A percentile compares a stretch with the other conserved stretches of the same genome.
Evolutionary conservation across 2,797 vertebrate species (phyloP).

Genomic region (Carduelis carduelis): DNA sequence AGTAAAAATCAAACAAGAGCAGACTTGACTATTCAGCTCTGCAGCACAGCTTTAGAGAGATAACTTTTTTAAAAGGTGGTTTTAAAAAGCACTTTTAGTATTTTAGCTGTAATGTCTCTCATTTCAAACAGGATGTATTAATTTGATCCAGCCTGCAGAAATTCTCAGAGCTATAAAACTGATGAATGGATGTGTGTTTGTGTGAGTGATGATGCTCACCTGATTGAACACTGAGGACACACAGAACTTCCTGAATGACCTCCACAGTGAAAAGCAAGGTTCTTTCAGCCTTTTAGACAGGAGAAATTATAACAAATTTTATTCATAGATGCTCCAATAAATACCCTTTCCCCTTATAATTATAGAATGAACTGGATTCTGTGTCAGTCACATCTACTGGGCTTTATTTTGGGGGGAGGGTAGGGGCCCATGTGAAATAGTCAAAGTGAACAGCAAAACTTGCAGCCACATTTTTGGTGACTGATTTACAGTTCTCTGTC

Average conservation of each 20-base stretch:
- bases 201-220: background rate
- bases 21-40: background rate
- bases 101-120: background rate
- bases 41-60: background rate
- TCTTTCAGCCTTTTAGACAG: background rate
- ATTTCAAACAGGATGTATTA: background rate
- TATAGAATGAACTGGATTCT: background rate
- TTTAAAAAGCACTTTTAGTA: background rate
- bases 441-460: background rate
- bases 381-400: background rate
- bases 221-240: background rate
- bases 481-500: constrained; percentile 28
- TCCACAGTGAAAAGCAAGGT: background rate
- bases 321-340: background rate
- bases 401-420: fast-evolving
- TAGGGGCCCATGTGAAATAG: background rate
- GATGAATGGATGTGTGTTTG: background rate
- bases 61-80: background rate
- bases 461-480: background rate
- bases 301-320: background rate
- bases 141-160: background rate
- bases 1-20: background rate
- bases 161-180: background rate
- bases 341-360: background rate
- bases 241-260: background rate